Conservation (phyloP, 2,888 invertebrate genomes). For the Campoletis raptor region DNA sequence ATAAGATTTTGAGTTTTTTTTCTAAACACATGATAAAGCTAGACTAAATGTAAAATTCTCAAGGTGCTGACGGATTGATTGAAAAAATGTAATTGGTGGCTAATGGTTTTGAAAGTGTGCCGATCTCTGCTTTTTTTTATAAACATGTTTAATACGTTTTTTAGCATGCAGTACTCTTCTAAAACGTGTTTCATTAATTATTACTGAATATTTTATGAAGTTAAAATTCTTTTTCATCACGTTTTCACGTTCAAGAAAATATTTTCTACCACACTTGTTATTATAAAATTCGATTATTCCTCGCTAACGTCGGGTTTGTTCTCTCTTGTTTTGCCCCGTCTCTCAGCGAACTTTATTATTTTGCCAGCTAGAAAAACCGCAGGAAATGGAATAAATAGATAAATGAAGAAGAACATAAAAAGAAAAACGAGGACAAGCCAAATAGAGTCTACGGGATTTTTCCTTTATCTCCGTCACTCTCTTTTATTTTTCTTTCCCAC, state of each 20-base stretch:
- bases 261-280: not conserved
- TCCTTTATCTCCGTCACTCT: not conserved
- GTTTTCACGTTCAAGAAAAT: not conserved
- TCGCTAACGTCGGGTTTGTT: not conserved
- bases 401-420: not conserved
- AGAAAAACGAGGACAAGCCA: not conserved
- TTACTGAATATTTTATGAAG: not conserved
- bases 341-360: slow-evolving; percentile 2
- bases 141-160: not conserved
- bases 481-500: not conserved
- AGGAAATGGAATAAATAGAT: slow-evolving; percentile 8
- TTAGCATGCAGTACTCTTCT: not conserved
- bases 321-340: not conserved
- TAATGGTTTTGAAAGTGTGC: not conserved
- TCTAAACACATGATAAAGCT: not conserved
- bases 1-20: not conserved
- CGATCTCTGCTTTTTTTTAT: not conserved
- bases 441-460: slow-evolving; percentile 34
- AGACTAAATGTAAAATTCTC: not conserved
- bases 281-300: not conserved
- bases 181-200: not conserved
- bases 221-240: not conserved
- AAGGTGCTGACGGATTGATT: not conserved
- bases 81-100: not conserved
- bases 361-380: not conserved